Evolutionary conservation across 1,140 invertebrate species (phyloP), one percentile per base, ranked within the genome.

Genomic region (Amyelois transitella): DNA sequence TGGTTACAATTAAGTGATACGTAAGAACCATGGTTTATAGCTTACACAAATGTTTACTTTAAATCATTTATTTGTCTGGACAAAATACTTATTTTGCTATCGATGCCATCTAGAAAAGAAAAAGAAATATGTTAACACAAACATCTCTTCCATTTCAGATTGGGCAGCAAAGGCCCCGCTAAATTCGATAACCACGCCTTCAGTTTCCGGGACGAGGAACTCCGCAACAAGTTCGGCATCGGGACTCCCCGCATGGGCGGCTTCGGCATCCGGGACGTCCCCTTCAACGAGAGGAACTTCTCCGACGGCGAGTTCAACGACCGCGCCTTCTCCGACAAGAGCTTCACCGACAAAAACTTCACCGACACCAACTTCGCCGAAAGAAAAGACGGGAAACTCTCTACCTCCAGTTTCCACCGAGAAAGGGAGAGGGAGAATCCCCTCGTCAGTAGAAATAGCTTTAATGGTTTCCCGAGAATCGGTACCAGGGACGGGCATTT

Each of bases 361-460:
- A 75, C 65, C 58, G 80, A 86, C 51, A 60, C 77, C 21, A 88
- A 86, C 60, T 88, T 87, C 59, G 73, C 63, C 25, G 86, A 88
- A 59, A 70, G 82, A 32, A 86, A 86, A 57, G 81, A 81, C 44
- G 85, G 81, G 1, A 89, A 88, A 62, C 66, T 89, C 18, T 89
- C 87, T 0, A 88, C 85, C 4, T 75, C 85, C 17, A 89, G 87
- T 58, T 89, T 89, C 43, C 85, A 89, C 50, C 72, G 82, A 58
- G 86, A 87, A 56, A 68, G 86, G 51, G 85, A 89, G 18, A 63
- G 80, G 50, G 87, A 79, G 50, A 89, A 81, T 54, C 78, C 79
- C 17, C 53, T 89, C 24, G 84, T 87, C 10, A 88, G 81, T 58
- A 80, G 87, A 58, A 89, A 89, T 60, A 89, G 87, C 55, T 89